Base-by-base conservation (phyloP, 2,797 vertebrate genomes). In the Anniella stebbinsi region DNA sequence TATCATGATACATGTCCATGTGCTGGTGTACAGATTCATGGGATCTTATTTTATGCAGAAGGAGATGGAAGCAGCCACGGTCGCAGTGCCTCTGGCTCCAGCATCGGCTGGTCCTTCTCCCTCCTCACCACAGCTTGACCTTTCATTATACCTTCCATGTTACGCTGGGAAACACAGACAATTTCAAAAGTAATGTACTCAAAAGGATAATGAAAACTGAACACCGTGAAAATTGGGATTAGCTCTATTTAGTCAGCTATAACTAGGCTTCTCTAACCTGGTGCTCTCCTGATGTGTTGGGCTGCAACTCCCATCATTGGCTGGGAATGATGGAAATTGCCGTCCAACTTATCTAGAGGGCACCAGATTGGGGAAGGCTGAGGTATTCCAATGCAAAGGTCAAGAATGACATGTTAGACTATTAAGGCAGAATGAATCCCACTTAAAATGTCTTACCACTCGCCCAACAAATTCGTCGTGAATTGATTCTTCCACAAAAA, bases 401-500 rank as follows among this genome's bases (percentile, higher is more conserved):
- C 63, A 21, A 48, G 13, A 18, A 10, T n/a, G 17, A 48, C 75
- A n/a, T 54, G n/a, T 54, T 30, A 60, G 1, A 1, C 28, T 70
- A 38, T 33, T 87, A 38, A 4, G 11, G 18, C 41, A 66, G 54
- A 67, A 75, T 66, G 6, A 23, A 54, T 33, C 82, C 36, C 36
- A 67, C 70, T 25, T 75, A 54, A 2, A 90, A 57, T 67, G 57
- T 92, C 98, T 98, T 96, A 99, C 99, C 98, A 99, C 99, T 97
- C 97, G 97, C 11, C 87, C 95, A 95, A 99, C 98, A 96, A 97
- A 99, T 89, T 98, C 97, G n/a, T 99, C 98, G 0, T 99, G 99
- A 95, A 99, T 98, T 36, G 98, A 98, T 93, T 99, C 98, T 95
- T 99, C 99, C 93, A 99, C 98, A 66, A 99, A 99, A 94, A 99